phyloP scores from a whole-genome alignment of 2,888 invertebrate species.

The Electrophaes corylata region DNA sequence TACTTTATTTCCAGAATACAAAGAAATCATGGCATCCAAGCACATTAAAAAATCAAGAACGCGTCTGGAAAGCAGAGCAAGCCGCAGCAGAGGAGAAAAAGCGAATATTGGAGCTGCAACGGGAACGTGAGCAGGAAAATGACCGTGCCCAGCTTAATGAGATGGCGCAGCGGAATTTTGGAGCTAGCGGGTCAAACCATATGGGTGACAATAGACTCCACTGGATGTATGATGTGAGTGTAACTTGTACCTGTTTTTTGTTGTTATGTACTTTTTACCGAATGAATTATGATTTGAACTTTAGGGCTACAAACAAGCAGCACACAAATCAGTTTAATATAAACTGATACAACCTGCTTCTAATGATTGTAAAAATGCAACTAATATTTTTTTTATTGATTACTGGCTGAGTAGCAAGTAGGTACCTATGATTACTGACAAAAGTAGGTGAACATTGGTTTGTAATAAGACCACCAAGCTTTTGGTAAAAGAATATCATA shows the following conservation, averaged over 20 bases:
- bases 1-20: constrained; percentile 82
- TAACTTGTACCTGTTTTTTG: neutral
- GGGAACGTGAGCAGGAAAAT: constrained; percentile 87
- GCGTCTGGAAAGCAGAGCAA: constrained; percentile 91
- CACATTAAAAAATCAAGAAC: constrained; percentile 90
- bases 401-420: no score
- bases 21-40: constrained; percentile 93
- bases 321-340: no score
- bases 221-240: constrained; percentile 93
- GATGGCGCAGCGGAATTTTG: constrained; percentile 83
- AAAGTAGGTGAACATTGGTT: no score
- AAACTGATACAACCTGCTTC: no score
- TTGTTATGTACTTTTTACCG: no score
- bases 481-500: no score
- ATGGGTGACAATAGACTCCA: constrained; percentile 86
- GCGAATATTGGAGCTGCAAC: constrained; percentile 87
- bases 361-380: no score
- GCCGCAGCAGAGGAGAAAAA: constrained; percentile 88
- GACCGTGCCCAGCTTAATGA: constrained; percentile 87
- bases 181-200: constrained; percentile 46
- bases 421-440: no score
- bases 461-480: no score
- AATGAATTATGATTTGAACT: no score
- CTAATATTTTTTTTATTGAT: no score
- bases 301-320: no score